These are phyloP conservation scores for Bombus huntii DNA, from an alignment of 1,140 invertebrate genomes.

Conservation along the genomic window DNA sequence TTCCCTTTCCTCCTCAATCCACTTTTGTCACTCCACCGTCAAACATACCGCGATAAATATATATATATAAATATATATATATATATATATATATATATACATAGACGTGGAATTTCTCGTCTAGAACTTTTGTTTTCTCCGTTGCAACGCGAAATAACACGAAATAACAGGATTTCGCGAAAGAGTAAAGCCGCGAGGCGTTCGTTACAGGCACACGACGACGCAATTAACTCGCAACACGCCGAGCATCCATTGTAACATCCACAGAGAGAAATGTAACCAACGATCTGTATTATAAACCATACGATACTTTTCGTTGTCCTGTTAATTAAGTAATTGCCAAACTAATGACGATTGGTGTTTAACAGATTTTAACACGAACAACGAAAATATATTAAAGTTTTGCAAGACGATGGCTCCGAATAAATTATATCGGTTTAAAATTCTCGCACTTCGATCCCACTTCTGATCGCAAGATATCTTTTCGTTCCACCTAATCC, in stretches of 20 bases:
- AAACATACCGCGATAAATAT: neutral
- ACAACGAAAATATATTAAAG: neutral
- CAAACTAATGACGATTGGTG: neutral
- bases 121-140: neutral
- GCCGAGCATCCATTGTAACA: neutral
- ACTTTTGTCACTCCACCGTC: neutral
- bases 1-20: neutral
- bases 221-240: constrained; percentile 13
- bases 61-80: no score
- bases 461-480: neutral
- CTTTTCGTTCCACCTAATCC: constrained; percentile 11
- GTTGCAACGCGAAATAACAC: neutral
- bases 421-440: neutral
- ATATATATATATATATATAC: no score
- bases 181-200: constrained; percentile 12
- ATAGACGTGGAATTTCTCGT: neutral
- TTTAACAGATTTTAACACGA: neutral
- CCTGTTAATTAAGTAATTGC: constrained; percentile 22
- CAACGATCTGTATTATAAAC: neutral
- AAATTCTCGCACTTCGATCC: neutral
- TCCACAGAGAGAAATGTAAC: neutral
- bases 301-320: neutral
- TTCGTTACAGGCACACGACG: neutral
- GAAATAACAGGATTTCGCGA: neutral
- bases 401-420: neutral